Base-by-base conservation (phyloP, 1,140 invertebrate genomes). In the Diprion similis region DNA sequence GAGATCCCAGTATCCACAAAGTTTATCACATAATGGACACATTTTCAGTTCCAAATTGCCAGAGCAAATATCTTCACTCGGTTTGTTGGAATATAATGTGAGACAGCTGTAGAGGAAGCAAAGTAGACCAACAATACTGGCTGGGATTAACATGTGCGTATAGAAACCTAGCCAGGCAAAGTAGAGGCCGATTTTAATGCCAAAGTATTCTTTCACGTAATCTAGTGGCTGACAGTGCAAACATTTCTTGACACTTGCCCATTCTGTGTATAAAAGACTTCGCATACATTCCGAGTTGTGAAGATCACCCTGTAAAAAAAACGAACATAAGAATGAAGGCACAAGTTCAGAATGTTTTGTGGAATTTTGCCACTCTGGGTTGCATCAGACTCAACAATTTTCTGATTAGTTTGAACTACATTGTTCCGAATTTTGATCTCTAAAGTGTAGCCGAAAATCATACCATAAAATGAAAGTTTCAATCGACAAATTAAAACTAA, bases 151-250 rank as follows among this genome's bases (percentile, higher is more conserved):
- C 93, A 98, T 96, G 67, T 94, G 93, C 0, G 98, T 99, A 83
- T 99, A 99, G 86, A 96, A 99, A 48, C 97, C 98, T 18, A 99
- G 88, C 98, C 98, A 99, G 8, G 97, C 97, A 85, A 99, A 99
- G 86, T 99, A 99, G 51, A 98, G 87, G 47, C 93, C 95, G 77
- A 97, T 96, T 89, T 98, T 98, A 46, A 97, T 96, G 10, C 97
- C 97, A 89, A 98, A 98, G 86, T 98, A 98, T 75, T 95, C 92
- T 81, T 94, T 94, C 72, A 98, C 89, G 78, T 97, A 93, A 86
- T 97, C 95, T 37, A 98, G 86, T 0, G 97, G 97, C 82, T 98
- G 97, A 81, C 95, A 93, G 77, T 95, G 94, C 82, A 95, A 92
- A 85, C 94, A 95, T 83, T 94, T 95, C 3, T 88, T 90, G 45